Evolutionary conservation across 2,888 invertebrate genomes (phyloP), one percentile per base, ranked within the genome.

Genomic region (Thecophora atra): DNA sequence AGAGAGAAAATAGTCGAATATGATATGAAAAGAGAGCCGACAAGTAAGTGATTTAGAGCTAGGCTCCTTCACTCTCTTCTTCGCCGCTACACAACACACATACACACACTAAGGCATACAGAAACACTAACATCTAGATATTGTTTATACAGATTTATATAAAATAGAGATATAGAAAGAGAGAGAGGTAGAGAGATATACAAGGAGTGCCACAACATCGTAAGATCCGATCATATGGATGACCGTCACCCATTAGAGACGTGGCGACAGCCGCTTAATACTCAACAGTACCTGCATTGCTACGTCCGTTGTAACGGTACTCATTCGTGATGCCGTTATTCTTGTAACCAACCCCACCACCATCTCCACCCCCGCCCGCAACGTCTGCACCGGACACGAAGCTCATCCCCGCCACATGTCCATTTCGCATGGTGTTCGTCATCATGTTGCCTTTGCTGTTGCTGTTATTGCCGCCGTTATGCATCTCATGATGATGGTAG

Each of bases 231-330:
- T 68, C 63, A 44, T 70, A 64, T 24, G 63, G 63, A 28, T 66
- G 1, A 51, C 26, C 19, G 51, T 64, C 37, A n/a, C n/a, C n/a
- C n/a, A 47, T 64, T 19, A 15, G 13, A 72, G 47, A n/a, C 24
- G 15, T 67, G 58, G 56, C 54, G 19, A 62, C 51, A 42, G 51
- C n/a, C 26, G 65, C 28, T 30, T 60, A 24, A 64, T 58, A 58
- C 70, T 70, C 65, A 76, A 76, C 81, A 80, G 79, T 85, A 85
- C 85, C 85, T 85, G 86, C 62, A 52, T 51, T 60, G 68, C 47
- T 69, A 47, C 85, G 85, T 79, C 83, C 82, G 80, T 83, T 84
- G 82, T 83, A 87, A 78, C 86, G 85, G 79, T 86, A 87, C 81
- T 85, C 86, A 80, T 85, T 86, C 80, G 84, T 85, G 77, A 84